Percentiles rank a stretch among this genome's conserved stretches.
Evolutionary conservation across 2,113 vertebrate species (phyloP).

Genomic region (Tetrax tetrax): DNA sequence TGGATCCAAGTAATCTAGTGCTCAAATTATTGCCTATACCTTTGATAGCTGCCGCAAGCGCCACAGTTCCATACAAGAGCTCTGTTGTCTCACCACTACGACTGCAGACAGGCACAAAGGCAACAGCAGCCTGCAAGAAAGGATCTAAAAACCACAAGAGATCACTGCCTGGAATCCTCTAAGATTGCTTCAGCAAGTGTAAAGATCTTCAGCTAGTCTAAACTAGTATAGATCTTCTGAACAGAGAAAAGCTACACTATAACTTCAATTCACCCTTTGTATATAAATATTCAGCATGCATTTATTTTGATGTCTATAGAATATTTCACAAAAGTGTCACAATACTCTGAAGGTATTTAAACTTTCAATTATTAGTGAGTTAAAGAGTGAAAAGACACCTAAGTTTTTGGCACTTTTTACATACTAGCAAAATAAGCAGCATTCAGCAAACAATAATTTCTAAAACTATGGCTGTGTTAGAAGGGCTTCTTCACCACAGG

Average conservation of each 20-base stretch:
- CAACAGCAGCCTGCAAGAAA: background rate
- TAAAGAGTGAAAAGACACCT: background rate
- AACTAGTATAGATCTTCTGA: background rate
- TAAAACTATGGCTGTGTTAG: background rate
- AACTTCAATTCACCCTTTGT: background rate
- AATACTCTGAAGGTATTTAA: background rate
- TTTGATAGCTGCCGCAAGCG: background rate
- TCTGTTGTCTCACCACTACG: background rate
- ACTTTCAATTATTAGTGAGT: background rate
- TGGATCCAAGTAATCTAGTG: background rate
- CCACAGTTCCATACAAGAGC: background rate
- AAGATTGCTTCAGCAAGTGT: background rate
- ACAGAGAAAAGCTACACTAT: background rate
- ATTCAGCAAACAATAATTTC: background rate
- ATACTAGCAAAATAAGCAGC: background rate
- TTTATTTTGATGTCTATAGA: background rate
- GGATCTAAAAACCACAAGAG: background rate
- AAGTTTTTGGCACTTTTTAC: background rate
- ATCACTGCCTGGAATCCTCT: background rate
- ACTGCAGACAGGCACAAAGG: background rate
- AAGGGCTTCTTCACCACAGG: background rate
- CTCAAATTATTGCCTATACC: background rate
- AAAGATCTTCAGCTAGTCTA: background rate
- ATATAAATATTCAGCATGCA: background rate
- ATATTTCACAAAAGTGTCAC: background rate